phyloP scores from a whole-genome alignment of 2,113 vertebrate genomes.

The Sorex fumeus region DNA sequence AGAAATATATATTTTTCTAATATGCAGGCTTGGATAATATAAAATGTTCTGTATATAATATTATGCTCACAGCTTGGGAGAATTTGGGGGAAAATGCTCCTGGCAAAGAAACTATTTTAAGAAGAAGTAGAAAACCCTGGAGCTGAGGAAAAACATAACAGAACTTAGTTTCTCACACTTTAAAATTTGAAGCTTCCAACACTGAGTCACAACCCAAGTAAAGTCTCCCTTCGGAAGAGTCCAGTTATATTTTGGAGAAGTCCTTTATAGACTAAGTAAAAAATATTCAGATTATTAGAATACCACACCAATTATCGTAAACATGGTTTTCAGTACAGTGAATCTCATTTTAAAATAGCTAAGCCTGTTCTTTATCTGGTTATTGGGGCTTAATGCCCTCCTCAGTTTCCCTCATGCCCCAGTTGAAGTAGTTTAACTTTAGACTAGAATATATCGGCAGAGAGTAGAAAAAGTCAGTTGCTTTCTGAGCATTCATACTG shows the following conservation, averaged over 20 bases:
- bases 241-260: neutral
- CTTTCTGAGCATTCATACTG: neutral
- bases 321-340: neutral
- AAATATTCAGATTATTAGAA: neutral
- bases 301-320: neutral
- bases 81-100: conserved; percentile 63
- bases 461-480: neutral
- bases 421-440: neutral
- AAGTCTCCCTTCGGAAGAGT: neutral
- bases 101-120: conserved; percentile 55
- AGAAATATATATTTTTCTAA: conserved; percentile 70
- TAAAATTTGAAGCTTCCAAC: conserved; percentile 53
- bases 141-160: conserved; percentile 20
- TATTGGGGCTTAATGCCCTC: rapidly evolving
- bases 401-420: rapidly evolving
- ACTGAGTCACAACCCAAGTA: neutral
- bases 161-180: conserved; percentile 58
- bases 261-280: neutral
- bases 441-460: neutral
- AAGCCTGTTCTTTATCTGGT: neutral
- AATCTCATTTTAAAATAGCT: neutral
- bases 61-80: conserved; percentile 75
- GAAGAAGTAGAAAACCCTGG: conserved; percentile 74
- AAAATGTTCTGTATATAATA: conserved; percentile 71
- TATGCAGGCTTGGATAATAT: conserved; percentile 59